phyloP scores from a whole-genome alignment of 2,888 invertebrate genomes.

The Biston stratarius region DNA sequence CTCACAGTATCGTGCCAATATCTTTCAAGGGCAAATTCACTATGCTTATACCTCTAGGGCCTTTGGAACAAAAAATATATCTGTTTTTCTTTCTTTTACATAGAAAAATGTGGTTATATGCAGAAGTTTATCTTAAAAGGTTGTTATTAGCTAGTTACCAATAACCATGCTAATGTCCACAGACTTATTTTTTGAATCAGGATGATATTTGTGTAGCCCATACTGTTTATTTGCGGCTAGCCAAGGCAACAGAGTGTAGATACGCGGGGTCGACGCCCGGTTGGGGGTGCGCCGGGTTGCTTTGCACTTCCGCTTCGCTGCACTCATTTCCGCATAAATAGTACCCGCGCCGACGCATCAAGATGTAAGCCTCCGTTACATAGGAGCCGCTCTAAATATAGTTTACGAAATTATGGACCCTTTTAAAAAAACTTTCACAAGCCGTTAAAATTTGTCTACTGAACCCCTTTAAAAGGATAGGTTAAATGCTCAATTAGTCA shows the following conservation, averaged over 20 bases:
- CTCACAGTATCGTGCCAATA: too few relatives aligned
- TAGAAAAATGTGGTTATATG: too few relatives aligned
- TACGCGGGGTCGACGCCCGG: slow-evolving; percentile 77
- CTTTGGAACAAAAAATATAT: too few relatives aligned
- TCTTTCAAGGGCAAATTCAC: too few relatives aligned
- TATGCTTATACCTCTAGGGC: too few relatives aligned
- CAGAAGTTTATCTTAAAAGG: too few relatives aligned
- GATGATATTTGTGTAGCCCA: neutral
- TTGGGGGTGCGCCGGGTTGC: slow-evolving; percentile 68
- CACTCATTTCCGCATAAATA: slow-evolving; percentile 84
- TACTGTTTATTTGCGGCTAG: slow-evolving; percentile 2
- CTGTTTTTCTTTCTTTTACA: too few relatives aligned
- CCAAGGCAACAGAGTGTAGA: slow-evolving; percentile 56
- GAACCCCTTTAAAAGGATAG: neutral
- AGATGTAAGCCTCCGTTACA: slow-evolving; percentile 61
- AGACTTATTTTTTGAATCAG: too few relatives aligned
- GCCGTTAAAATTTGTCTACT: neutral
- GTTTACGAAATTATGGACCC: neutral
- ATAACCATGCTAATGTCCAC: too few relatives aligned
- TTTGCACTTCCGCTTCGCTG: slow-evolving; percentile 82
- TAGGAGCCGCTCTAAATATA: slow-evolving; percentile 10
- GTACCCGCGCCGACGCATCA: slow-evolving; percentile 69
- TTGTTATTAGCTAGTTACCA: too few relatives aligned
- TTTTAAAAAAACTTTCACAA: slow-evolving; percentile 2
- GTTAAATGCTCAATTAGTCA: neutral